Conservation (phyloP, 2,113 vertebrate species). For the Oreochromis tanganicae region DNA sequence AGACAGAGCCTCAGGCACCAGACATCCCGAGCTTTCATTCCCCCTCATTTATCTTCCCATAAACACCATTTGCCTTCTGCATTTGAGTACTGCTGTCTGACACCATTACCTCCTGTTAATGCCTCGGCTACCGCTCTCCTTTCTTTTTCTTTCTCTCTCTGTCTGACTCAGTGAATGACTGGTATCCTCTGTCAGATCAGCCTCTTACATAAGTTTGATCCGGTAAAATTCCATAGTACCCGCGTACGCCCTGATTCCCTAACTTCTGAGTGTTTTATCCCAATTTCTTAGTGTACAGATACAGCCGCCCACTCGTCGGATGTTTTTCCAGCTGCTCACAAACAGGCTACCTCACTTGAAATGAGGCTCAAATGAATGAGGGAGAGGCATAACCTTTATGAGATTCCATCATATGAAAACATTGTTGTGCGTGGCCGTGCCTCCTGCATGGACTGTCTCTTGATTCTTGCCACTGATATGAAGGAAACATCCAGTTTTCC, state of each 20-base stretch:
- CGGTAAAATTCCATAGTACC: slow-evolving; percentile 65
- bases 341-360: slow-evolving; percentile 52
- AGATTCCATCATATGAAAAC: slow-evolving; percentile 6
- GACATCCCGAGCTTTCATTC: slow-evolving; percentile 1
- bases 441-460: background rate
- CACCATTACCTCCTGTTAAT: background rate
- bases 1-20: background rate
- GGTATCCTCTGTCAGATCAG: slow-evolving; percentile 17
- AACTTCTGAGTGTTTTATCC: slow-evolving; percentile 32
- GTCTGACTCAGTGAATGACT: background rate
- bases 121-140: background rate
- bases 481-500: background rate
- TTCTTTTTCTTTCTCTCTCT: background rate
- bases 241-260: background rate
- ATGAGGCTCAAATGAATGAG: background rate
- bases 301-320: slow-evolving; percentile 53
- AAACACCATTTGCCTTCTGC: slow-evolving; percentile 12
- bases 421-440: background rate
- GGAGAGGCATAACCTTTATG: background rate
- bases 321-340: slow-evolving; percentile 67
- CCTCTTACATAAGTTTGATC: slow-evolving; percentile 57
- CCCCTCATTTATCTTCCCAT: background rate
- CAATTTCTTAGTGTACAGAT: slow-evolving; percentile 60
- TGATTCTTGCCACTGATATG: background rate
- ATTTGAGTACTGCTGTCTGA: background rate